phyloP scores from a whole-genome alignment of 1,140 invertebrate genomes.

The Probaryconus sp. region DNA sequence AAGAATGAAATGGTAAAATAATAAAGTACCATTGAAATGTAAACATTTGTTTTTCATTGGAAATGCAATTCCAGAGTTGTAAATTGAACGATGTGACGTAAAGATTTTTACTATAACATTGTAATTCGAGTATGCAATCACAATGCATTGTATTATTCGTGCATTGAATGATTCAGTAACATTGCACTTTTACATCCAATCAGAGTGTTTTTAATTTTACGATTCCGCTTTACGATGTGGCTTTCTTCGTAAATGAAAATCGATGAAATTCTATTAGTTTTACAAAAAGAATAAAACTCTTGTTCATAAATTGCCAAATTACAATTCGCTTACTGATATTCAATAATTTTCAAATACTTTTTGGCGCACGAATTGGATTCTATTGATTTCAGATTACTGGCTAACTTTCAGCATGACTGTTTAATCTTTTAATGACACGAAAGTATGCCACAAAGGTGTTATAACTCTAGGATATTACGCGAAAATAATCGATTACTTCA shows the following conservation, averaged over 20 bases:
- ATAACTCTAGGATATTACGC: background rate
- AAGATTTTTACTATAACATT: too few relatives aligned
- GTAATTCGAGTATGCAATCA: too few relatives aligned
- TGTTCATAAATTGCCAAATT: constrained; percentile 37
- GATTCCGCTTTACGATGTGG: too few relatives aligned
- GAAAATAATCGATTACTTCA: too few relatives aligned
- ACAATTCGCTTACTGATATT: constrained; percentile 48
- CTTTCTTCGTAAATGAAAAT: constrained; percentile 49
- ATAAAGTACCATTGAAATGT: too few relatives aligned
- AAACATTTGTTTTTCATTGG: too few relatives aligned
- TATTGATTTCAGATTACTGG: constrained; percentile 49
- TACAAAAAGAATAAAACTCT: constrained; percentile 20
- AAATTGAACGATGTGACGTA: too few relatives aligned
- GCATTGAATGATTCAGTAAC: constrained; percentile 10
- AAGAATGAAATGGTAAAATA: too few relatives aligned
- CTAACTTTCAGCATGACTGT: constrained; percentile 24
- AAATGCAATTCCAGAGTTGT: too few relatives aligned
- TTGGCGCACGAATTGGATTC: constrained; percentile 6
- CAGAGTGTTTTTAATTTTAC: constrained; percentile 7
- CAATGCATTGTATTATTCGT: too few relatives aligned
- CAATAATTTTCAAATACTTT: constrained; percentile 32
- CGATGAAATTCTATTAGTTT: constrained; percentile 44
- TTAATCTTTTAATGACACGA: constrained; percentile 44
- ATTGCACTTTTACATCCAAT: too few relatives aligned
- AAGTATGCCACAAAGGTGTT: background rate